Conservation (phyloP, 2,113 vertebrate species). For the Saccopteryx bilineata region DNA sequence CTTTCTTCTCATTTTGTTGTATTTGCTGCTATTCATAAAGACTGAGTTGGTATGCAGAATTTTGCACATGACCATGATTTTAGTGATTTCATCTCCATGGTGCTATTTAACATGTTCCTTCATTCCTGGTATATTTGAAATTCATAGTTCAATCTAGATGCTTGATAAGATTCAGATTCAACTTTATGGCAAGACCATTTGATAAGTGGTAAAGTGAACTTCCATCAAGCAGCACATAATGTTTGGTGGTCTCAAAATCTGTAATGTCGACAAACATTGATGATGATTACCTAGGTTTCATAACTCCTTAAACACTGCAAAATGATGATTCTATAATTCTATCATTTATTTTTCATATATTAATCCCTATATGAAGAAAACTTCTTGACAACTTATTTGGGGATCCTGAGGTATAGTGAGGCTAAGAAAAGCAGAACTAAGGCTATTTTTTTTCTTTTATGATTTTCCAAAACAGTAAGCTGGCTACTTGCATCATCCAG, state of each 20-base stretch:
- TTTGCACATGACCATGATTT: not conserved
- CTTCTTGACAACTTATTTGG: not conserved
- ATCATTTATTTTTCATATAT: not conserved
- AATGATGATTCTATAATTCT: not conserved
- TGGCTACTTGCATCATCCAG: not conserved
- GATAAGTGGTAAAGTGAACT: not conserved
- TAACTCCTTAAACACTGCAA: not conserved
- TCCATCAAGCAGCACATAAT: too few species aligned
- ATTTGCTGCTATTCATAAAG: not conserved
- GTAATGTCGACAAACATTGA: not conserved
- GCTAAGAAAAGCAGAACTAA: not conserved
- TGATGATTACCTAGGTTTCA: not conserved
- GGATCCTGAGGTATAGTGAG: not conserved
- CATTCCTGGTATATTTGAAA: not conserved
- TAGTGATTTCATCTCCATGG: not conserved
- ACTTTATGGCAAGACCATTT: not conserved
- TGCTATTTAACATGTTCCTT: not conserved
- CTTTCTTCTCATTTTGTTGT: not conserved
- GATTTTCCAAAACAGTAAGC: slow-evolving; percentile 12
- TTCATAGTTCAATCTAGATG: not conserved
- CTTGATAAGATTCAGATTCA: not conserved
- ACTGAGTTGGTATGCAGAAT: not conserved
- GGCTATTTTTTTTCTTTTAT: not conserved
- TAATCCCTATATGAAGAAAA: not conserved
- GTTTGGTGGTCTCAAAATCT: not conserved